Conservation (phyloP, 2,113 vertebrate genomes). For the Antigone vipio region DNA sequence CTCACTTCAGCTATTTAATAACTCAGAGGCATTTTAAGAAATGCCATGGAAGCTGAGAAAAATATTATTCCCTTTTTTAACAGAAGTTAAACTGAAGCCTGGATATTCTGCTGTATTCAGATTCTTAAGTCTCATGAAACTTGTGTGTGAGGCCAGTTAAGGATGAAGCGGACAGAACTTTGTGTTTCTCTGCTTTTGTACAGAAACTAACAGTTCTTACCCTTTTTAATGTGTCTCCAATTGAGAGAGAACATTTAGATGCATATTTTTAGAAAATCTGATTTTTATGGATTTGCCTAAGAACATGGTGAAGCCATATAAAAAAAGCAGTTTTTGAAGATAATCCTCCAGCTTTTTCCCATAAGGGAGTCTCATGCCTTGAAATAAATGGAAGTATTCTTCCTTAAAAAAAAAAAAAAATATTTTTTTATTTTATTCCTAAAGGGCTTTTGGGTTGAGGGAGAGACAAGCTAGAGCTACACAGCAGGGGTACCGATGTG, state of each 20-base stretch:
- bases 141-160: neutral
- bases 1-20: neutral
- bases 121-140: neutral
- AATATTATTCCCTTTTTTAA: neutral
- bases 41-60: fast-evolving
- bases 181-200: neutral
- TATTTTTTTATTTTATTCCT: neutral
- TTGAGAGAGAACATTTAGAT: neutral
- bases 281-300: neutral
- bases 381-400: neutral
- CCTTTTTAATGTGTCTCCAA: neutral
- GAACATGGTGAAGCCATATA: neutral
- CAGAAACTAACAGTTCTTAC: neutral
- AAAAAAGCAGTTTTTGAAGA: neutral
- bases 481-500: fast-evolving
- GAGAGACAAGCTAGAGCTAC: neutral
- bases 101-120: neutral
- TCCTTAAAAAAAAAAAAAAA: neutral
- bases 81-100: neutral
- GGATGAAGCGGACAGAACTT: neutral
- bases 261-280: neutral
- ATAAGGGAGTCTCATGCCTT: neutral
- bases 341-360: neutral
- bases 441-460: neutral
- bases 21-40: neutral